phyloP scores from a whole-genome alignment of 2,888 invertebrate genomes.

The Candidula unifasciata region DNA sequence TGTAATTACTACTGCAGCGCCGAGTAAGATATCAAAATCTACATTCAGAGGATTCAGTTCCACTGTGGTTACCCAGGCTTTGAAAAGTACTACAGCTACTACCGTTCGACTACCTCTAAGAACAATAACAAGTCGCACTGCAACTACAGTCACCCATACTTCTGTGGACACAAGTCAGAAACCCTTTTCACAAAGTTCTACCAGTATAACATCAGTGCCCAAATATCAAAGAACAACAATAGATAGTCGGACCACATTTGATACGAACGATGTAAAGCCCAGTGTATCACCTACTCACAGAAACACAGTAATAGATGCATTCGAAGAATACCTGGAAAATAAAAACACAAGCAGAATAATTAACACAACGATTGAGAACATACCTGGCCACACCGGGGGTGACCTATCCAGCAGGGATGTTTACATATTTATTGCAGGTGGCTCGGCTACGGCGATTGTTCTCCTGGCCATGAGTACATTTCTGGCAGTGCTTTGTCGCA shows the following conservation, averaged over 20 bases:
- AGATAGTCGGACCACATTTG: not conserved
- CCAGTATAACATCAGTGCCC: not conserved
- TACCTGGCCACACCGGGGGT: not conserved
- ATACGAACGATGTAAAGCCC: no score
- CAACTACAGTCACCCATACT: not conserved
- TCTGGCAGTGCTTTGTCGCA: not conserved
- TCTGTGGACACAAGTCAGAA: not conserved
- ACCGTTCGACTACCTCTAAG: not conserved
- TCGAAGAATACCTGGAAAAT: not conserved
- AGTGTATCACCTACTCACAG: not conserved
- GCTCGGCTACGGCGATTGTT: not conserved
- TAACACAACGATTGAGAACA: no score
- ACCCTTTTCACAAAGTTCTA: not conserved
- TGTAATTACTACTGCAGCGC: not conserved
- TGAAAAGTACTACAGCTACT: not conserved
- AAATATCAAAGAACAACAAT: not conserved
- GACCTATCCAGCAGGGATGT: slow-evolving; percentile 9
- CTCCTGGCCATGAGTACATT: not conserved
- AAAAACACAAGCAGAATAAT: not conserved
- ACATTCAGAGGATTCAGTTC: not conserved
- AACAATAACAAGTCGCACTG: not conserved
- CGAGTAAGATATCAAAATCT: not conserved
- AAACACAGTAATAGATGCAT: not conserved
- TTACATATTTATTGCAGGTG: slow-evolving; percentile 28
- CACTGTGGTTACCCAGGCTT: no score